These are phyloP conservation scores for Megaleporinus macrocephalus DNA, from an alignment of 2,113 vertebrate genomes.

Conservation along the genomic window DNA sequence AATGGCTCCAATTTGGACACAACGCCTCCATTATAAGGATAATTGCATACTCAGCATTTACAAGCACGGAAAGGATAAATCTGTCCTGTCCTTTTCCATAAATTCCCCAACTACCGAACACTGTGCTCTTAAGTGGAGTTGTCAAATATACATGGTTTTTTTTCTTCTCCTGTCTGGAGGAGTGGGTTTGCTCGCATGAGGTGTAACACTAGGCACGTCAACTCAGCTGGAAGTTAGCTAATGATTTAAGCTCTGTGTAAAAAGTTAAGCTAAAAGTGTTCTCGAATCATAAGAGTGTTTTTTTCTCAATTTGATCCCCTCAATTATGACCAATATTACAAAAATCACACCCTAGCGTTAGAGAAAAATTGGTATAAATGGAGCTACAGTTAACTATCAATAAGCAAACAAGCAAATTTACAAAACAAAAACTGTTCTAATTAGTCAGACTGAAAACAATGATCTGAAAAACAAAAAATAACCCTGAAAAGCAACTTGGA, in stretches of 20 bases:
- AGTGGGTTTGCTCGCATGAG: conserved; percentile 62
- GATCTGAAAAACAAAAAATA: background rate
- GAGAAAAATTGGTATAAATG: background rate
- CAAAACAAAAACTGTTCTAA: background rate
- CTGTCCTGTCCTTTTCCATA: conserved; percentile 80
- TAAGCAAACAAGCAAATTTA: background rate
- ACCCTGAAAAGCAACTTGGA: too few species aligned
- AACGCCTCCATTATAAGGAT: conserved; percentile 83
- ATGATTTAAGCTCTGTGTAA: conserved; percentile 37
- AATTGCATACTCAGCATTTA: conserved; percentile 86
- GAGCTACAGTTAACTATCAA: background rate
- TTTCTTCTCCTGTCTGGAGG: conserved; percentile 66
- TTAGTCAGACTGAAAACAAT: too few species aligned
- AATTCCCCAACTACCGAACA: conserved; percentile 66
- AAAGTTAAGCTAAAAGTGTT: conserved; percentile 23
- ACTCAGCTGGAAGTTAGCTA: conserved; percentile 25
- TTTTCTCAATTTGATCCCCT: background rate
- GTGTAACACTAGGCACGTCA: conserved; percentile 62
- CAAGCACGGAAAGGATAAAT: conserved; percentile 82
- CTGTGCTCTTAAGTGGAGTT: conserved; percentile 78
- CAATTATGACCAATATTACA: conserved; percentile 7
- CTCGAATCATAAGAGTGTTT: conserved; percentile 4
- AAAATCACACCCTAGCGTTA: background rate
- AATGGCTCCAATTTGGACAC: conserved; percentile 85
- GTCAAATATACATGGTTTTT: conserved; percentile 74